phyloP scores from a whole-genome alignment of 1,140 invertebrate genomes.

The Drosophila rhopaloa region DNA sequence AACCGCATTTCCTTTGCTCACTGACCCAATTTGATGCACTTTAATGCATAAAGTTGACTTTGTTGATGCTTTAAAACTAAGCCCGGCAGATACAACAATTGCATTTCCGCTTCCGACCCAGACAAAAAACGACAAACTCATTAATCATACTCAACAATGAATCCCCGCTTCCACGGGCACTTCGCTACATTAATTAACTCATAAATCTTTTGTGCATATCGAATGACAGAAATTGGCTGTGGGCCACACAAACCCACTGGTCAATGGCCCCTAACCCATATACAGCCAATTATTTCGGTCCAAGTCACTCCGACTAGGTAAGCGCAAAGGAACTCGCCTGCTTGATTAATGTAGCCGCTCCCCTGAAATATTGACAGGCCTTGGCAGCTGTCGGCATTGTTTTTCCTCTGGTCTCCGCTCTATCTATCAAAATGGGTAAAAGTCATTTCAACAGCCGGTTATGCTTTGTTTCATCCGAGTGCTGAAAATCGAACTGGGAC shows the following conservation, averaged over 20 bases:
- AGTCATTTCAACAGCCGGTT: conserved; percentile 69
- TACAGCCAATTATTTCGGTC: conserved; percentile 65
- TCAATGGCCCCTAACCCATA: not conserved
- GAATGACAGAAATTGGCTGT: conserved; percentile 70
- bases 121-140: conserved; percentile 32
- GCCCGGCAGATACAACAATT: conserved; percentile 14
- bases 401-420: conserved; percentile 33
- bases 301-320: conserved; percentile 51
- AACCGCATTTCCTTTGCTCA: conserved; percentile 23
- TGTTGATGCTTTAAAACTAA: conserved; percentile 50
- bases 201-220: conserved; percentile 79
- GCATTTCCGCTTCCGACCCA: conserved; percentile 28
- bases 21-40: conserved; percentile 5
- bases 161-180: conserved; percentile 7
- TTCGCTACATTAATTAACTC: conserved; percentile 75
- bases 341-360: conserved; percentile 73
- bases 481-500: conserved; percentile 52
- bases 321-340: conserved; percentile 9
- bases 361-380: conserved; percentile 70
- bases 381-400: conserved; percentile 53
- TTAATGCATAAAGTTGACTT: conserved; percentile 13
- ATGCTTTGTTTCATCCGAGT: conserved; percentile 29
- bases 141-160: conserved; percentile 74
- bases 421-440: conserved; percentile 66
- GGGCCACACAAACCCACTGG: conserved; percentile 8